A percentile compares a stretch with the other conserved stretches of the same genome.
phyloP scores from a whole-genome alignment of 1,140 invertebrate species.

The Heliconius eleuchia region DNA sequence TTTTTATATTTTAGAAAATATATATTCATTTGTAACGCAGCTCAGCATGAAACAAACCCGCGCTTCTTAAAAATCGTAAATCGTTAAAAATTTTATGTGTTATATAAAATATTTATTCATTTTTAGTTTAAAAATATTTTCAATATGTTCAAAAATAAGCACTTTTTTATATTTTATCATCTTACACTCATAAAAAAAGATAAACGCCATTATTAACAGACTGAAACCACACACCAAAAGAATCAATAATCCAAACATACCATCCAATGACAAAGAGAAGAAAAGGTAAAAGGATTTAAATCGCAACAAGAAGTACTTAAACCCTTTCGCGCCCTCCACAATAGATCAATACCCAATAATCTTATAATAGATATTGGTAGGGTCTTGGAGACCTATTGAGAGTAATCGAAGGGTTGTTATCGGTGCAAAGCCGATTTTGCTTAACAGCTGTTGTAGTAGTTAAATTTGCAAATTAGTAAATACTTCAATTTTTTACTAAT shows the following conservation, averaged over 20 bases:
- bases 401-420: slow-evolving; percentile 48
- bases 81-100: no score
- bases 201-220: slow-evolving; percentile 15
- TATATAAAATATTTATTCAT: no score
- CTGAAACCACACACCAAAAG: slow-evolving; percentile 26
- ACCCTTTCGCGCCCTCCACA: slow-evolving; percentile 70
- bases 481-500: background rate
- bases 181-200: background rate
- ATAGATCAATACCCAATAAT: slow-evolving; percentile 77
- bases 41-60: no score
- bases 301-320: slow-evolving; percentile 63
- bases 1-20: no score
- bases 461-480: slow-evolving; percentile 1
- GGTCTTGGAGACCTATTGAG: slow-evolving; percentile 46
- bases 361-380: slow-evolving; percentile 63
- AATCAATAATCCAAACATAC: slow-evolving; percentile 49
- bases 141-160: no score
- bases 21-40: no score
- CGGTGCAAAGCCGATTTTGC: slow-evolving; percentile 59
- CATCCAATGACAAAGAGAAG: slow-evolving; percentile 40
- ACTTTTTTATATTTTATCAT: no score
- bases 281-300: slow-evolving; percentile 43
- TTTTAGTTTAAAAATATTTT: no score
- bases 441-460: slow-evolving; percentile 46
- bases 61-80: no score